phyloP scores from a whole-genome alignment of 2,113 vertebrate genomes.

The Ibidorhyncha struthersii region DNA sequence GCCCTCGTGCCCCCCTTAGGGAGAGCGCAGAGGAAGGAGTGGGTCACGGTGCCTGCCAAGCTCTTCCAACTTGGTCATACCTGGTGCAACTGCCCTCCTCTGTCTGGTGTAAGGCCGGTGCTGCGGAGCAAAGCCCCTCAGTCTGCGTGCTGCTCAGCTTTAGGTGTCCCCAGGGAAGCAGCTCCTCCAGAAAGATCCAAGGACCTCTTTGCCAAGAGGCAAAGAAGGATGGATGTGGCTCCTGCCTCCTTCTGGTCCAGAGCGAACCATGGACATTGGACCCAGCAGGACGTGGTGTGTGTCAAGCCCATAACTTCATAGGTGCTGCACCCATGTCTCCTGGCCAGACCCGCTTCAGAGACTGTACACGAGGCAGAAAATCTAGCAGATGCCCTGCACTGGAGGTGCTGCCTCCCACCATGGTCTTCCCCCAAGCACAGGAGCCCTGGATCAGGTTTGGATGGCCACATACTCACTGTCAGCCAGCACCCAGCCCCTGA shows the following conservation, averaged over 20 bases:
- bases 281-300: not conserved
- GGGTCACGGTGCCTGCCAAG: not conserved
- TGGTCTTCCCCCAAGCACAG: fast-evolving
- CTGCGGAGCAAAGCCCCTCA: not conserved
- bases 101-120: not conserved
- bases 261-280: not conserved
- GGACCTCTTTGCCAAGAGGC: not conserved
- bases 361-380: fast-evolving
- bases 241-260: not conserved
- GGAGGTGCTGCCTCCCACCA: not conserved
- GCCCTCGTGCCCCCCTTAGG: fast-evolving
- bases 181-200: not conserved
- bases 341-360: not conserved
- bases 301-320: not conserved
- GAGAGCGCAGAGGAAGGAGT: not conserved
- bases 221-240: not conserved
- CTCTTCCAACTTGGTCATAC: no score
- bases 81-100: not conserved
- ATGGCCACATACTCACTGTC: fast-evolving
- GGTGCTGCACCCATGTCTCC: not conserved
- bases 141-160: not conserved
- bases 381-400: not conserved
- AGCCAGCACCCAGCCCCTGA: not conserved
- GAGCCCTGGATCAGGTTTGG: not conserved
- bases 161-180: not conserved